Base-by-base conservation (phyloP, 1,140 invertebrate species). In the Orchestia grillus region DNA sequence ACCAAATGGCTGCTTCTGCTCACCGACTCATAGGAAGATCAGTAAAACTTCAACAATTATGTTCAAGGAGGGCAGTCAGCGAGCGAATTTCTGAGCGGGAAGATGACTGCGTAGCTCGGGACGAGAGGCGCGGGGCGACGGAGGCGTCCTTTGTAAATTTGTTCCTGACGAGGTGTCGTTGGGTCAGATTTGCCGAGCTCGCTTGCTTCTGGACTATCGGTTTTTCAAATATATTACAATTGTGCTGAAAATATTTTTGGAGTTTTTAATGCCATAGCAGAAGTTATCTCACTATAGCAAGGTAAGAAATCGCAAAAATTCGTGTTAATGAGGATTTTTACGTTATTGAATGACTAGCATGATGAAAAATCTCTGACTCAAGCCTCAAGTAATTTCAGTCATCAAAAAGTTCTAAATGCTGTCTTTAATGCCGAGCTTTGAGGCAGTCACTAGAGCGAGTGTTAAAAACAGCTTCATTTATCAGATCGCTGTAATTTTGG, bases 31-130 rank as follows among this genome's bases (percentile, higher is more conserved):
- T 90, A 90, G 88, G 43, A 90, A 90, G 88, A 90, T 90, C 88
- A 90, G 88, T 90, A 90, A 42, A 90, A 90, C 88, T 90, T 90
- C 88, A 42, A 90, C 88, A 90, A 90, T 90, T 90, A 90, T 90
- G 88, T 90, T 90, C 88, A 90, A 90, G 88, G 43, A 90, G 88
- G 88, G 88, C 88, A 90, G 88, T 42, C 43, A 36, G 88, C 62
- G 88, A 90, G 43, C 43, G 36, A 90, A 90, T 90, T 90, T 41
- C 11, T 3, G 15, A 41, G 41, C 88, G 28, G 88, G 42, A 90
- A 90, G 88, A 90, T 90, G 88, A 90, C 36, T 36, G 3, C 62
- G 62, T 3, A 15, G 62, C 62, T 77, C 36, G 11, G 62, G 62
- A 77, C 62, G 11, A 28, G 62, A 77, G 19, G 62, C 28, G 36